Evolutionary conservation across 1,140 invertebrate species (phyloP).

Genomic region (Diploscapter pachys): DNA sequence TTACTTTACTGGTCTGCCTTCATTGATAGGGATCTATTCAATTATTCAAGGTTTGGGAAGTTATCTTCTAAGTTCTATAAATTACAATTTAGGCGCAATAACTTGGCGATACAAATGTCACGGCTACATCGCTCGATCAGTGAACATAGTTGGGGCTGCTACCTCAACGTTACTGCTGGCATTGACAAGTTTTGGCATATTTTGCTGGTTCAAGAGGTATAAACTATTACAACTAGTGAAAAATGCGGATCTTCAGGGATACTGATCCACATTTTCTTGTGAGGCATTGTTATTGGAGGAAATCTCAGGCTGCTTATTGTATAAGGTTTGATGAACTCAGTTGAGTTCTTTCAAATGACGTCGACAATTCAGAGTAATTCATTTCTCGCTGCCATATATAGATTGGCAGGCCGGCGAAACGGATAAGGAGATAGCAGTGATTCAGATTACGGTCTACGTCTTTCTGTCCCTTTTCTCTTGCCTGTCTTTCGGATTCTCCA

Average conservation of each 20-base stretch:
- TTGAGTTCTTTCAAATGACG: too few relatives aligned
- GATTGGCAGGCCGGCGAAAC: conserved; percentile 17
- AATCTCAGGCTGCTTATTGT: conserved; percentile 11
- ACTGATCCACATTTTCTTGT: conserved; percentile 14
- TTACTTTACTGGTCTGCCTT: conserved; percentile 10
- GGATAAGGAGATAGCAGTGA: conserved; percentile 17
- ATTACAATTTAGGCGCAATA: background rate
- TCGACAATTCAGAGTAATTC: background rate
- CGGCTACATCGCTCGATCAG: conserved; percentile 1
- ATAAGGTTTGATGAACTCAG: background rate
- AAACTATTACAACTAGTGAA: too few relatives aligned
- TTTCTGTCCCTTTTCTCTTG: too few relatives aligned
- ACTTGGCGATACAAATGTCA: conserved; percentile 18
- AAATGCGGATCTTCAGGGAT: background rate
- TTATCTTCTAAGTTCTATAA: too few relatives aligned
- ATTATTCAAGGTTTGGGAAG: background rate
- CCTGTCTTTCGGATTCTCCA: too few relatives aligned
- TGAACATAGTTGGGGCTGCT: conserved; percentile 16
- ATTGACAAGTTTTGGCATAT: conserved; percentile 10
- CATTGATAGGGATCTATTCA: conserved; percentile 10
- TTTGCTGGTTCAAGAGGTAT: conserved; percentile 11
- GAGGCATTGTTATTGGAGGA: conserved; percentile 12
- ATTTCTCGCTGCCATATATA: conserved; percentile 21
- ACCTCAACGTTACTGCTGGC: conserved; percentile 14
- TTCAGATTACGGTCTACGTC: conserved; percentile 3